Conservation (phyloP, 2,113 vertebrate species). For the Otus sunia region DNA sequence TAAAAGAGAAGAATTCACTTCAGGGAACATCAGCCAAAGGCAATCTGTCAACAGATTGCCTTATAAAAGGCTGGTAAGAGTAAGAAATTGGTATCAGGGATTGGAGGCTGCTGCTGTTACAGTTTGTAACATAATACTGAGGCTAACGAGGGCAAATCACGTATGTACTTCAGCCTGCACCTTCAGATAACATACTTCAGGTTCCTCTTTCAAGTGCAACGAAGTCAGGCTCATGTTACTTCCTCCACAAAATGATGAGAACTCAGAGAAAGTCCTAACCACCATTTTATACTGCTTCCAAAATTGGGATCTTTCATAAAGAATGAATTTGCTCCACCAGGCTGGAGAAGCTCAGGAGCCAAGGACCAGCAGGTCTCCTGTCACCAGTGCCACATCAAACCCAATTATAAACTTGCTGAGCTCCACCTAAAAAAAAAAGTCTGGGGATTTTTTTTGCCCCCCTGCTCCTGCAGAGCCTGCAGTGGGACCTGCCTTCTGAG, state of each 20-base stretch:
- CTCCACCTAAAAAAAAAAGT: neutral
- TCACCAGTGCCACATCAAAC: neutral
- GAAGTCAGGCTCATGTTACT: neutral
- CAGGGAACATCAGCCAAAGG: neutral
- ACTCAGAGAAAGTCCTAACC: neutral
- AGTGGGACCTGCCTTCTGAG: neutral
- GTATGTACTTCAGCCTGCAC: neutral
- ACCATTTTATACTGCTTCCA: neutral
- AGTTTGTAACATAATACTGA: neutral
- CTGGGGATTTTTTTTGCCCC: neutral
- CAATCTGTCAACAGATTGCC: neutral
- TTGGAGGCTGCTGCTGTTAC: neutral
- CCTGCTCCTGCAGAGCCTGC: neutral
- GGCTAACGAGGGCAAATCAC: neutral
- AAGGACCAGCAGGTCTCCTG: neutral
- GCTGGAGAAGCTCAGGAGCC: neutral
- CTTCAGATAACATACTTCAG: neutral
- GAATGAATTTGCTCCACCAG: too few relatives aligned
- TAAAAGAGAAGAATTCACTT: neutral
- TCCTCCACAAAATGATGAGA: neutral
- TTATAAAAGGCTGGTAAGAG: accelerated
- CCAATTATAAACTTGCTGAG: neutral
- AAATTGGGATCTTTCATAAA: neutral
- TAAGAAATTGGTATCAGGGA: neutral
- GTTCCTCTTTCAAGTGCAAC: neutral